Percentiles rank a stretch among this genome's conserved stretches.
These are phyloP conservation scores for Zoanthus sociatus DNA, from an alignment of 92 coral and sea anemone species.

Conservation along the genomic window DNA sequence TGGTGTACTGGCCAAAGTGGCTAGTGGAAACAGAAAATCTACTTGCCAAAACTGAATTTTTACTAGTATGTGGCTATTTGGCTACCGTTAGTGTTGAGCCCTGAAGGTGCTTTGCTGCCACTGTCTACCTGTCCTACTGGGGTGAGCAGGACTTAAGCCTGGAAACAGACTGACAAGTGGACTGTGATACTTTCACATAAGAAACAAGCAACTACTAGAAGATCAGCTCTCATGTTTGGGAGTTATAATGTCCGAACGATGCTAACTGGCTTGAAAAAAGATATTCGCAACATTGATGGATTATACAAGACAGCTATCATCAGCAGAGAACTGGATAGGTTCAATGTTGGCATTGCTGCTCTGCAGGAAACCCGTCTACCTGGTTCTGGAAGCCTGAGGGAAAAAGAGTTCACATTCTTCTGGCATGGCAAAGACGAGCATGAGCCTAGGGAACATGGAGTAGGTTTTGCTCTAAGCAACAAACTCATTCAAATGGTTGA, in stretches of 20 bases:
- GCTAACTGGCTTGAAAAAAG: not conserved
- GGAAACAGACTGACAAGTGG: not conserved
- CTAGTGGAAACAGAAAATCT: too few relatives aligned
- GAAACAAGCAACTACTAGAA: not conserved
- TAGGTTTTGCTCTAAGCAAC: too few relatives aligned
- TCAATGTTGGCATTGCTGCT: constrained; percentile 34
- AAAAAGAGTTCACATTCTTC: not conserved
- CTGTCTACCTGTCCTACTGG: not conserved
- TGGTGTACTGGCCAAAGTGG: too few relatives aligned
- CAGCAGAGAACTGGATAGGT: constrained; percentile 19
- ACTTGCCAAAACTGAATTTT: too few relatives aligned
- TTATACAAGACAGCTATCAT: constrained; percentile 19
- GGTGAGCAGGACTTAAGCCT: not conserved
- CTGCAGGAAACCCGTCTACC: constrained; percentile 37
- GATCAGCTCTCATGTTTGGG: constrained; percentile 29
- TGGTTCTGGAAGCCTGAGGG: constrained; percentile 5
- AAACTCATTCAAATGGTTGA: too few relatives aligned
- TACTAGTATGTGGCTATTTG: too few relatives aligned
- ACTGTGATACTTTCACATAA: not conserved
- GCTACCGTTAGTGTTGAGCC: too few relatives aligned
- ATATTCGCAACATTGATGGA: not conserved
- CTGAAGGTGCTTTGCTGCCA: too few relatives aligned
- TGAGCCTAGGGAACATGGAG: too few relatives aligned
- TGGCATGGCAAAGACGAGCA: too few relatives aligned
- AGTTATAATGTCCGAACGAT: constrained; percentile 34